Evolutionary conservation across 1,140 invertebrate genomes (phyloP).

Genomic region (Bilobella aurantiaca): DNA sequence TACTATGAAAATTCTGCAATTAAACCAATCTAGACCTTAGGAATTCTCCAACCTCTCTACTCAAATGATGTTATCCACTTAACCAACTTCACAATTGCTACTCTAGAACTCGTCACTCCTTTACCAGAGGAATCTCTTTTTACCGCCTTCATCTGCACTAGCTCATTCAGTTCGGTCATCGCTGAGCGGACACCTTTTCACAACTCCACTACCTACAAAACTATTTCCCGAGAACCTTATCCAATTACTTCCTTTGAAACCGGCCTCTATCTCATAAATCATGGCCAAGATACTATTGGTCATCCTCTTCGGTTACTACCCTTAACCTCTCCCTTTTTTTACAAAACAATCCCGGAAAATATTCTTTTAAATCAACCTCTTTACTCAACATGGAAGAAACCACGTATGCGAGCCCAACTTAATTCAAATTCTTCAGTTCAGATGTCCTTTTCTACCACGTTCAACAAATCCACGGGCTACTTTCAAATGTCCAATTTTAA

Average conservation of each 20-base stretch:
- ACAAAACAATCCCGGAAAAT: not conserved
- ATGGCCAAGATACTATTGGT: not conserved
- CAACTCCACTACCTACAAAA: not conserved
- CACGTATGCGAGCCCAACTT: not conserved
- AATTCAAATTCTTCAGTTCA: not conserved
- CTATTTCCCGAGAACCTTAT: not conserved
- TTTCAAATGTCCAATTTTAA: too few relatives aligned
- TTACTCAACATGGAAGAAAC: not conserved
- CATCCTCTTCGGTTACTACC: not conserved
- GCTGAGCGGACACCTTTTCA: not conserved
- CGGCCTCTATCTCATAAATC: not conserved
- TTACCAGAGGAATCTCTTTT: not conserved
- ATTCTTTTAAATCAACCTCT: not conserved
- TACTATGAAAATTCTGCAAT: too few relatives aligned
- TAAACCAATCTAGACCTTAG: not conserved
- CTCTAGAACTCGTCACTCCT: not conserved
- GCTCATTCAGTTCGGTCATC: not conserved
- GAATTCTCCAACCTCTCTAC: not conserved
- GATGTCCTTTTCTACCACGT: not conserved
- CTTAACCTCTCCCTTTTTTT: not conserved
- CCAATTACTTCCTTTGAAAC: not conserved
- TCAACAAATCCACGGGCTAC: not conserved
- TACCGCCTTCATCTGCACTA: not conserved
- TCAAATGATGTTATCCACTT: not conserved
- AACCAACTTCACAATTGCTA: not conserved